Evolutionary conservation across 2,797 vertebrate genomes (phyloP).

Genomic region (Anguilla anguilla): DNA sequence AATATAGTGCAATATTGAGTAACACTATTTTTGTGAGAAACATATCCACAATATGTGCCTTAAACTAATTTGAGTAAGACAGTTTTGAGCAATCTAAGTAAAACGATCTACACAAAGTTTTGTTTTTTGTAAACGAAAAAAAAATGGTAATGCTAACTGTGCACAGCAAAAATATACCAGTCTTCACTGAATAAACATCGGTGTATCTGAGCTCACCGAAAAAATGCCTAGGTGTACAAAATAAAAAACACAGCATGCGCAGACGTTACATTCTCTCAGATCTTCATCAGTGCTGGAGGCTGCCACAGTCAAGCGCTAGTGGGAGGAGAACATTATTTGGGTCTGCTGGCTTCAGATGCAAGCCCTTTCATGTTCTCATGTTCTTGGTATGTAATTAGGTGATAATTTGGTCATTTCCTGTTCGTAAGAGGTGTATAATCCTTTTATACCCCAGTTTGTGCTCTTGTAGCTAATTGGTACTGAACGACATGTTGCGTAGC

Average conservation of each 20-base stretch:
- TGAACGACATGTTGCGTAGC: background rate
- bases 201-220: background rate
- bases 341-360: background rate
- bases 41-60: background rate
- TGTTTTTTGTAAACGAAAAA: no score
- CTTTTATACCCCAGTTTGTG: no score
- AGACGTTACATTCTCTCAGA: background rate
- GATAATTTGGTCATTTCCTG: no score
- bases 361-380: background rate
- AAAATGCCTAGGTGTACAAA: background rate
- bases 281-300: background rate
- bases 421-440: no score
- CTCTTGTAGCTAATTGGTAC: no score
- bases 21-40: background rate
- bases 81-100: background rate
- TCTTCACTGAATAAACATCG: background rate
- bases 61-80: background rate
- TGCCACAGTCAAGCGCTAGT: background rate
- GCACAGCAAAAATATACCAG: background rate
- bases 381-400: background rate
- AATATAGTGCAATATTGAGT: background rate
- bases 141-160: background rate
- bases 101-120: background rate
- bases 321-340: background rate
- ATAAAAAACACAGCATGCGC: background rate